Evolutionary conservation across 1,140 invertebrate genomes (phyloP), one percentile per base, ranked within the genome.

Genomic region (Elysia chlorotica): DNA sequence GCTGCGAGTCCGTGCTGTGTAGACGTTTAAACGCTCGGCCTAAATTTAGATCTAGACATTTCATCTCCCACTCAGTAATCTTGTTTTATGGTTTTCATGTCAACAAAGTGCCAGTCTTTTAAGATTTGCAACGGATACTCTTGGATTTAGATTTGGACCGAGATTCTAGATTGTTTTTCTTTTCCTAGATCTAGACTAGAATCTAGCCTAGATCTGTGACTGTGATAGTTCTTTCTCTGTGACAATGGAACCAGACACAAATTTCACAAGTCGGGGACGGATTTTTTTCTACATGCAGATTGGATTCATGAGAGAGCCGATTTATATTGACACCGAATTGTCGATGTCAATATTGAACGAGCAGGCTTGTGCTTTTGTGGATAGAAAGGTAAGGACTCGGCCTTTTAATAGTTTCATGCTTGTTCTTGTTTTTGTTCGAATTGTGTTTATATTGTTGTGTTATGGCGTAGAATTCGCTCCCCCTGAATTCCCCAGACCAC

Each of bases 271-370:
- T 14, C 76, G 75, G 63, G 75, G 76, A 63, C 77, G 76, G 59
- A 76, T 96, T 78, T 95, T 93, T 79, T 98, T 98, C 89, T 90
- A 94, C 81, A 96, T 98, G 88, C 96, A 99, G 90, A 93, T 96
- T 88, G 96, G 96, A 79, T 91, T 98, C 83, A 90, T 93, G 73
- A 91, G 95, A 81, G 96, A 98, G 89, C 93, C 93, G 71, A 92
- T 96, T 33, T 93, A 93, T 36, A 92, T 95, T 57, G 93, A 96
- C 66, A 91, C 92, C 77, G 90, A 92, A 62, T 89, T 98, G 74
- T 97, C 94, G 77, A 90, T 99, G 59, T 94, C 94, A 85, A 92
- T 92, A 71, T 91, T 99, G 72, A 98, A 98, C 88, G 95, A 98
- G 81, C 90, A 95, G 78, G 96, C 96, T 57, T 96, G 95, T 88